Percentiles rank a stretch among this genome's conserved stretches.
Conservation (phyloP, 2,797 vertebrate genomes). For the Sebastes elongatus region DNA sequence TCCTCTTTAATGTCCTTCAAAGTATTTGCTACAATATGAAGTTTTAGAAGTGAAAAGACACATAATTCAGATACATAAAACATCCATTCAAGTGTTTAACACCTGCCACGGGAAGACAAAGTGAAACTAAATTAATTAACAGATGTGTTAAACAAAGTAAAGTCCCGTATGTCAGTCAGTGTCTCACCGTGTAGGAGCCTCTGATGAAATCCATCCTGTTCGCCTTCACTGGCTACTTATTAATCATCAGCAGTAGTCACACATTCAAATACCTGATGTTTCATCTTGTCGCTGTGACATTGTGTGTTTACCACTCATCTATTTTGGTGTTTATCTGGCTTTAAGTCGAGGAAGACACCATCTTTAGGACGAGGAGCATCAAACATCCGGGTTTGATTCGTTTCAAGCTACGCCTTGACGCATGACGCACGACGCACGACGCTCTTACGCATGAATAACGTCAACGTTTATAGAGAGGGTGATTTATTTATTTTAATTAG, state of each 20-base stretch:
- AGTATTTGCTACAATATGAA: not conserved
- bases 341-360: not conserved
- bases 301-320: not conserved
- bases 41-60: not conserved
- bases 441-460: too few relatives aligned
- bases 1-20: too few relatives aligned
- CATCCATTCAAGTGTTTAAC: not conserved
- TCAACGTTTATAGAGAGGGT: too few relatives aligned
- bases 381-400: constrained; percentile 66
- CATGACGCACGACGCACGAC: not conserved
- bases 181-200: constrained; percentile 78
- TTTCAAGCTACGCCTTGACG: constrained; percentile 32
- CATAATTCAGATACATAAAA: not conserved
- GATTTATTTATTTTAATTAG: not conserved
- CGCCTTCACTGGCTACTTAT: not conserved
- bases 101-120: not conserved
- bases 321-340: not conserved
- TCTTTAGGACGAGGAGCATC: not conserved
- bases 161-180: not conserved
- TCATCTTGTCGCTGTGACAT: not conserved
- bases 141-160: not conserved
- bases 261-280: not conserved
- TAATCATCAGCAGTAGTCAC: not conserved
- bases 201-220: constrained; percentile 47
- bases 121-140: not conserved